Evolutionary conservation across 2,113 vertebrate genomes (phyloP), one percentile per base, ranked within the genome.

Genomic region (Aramus guarauna): DNA sequence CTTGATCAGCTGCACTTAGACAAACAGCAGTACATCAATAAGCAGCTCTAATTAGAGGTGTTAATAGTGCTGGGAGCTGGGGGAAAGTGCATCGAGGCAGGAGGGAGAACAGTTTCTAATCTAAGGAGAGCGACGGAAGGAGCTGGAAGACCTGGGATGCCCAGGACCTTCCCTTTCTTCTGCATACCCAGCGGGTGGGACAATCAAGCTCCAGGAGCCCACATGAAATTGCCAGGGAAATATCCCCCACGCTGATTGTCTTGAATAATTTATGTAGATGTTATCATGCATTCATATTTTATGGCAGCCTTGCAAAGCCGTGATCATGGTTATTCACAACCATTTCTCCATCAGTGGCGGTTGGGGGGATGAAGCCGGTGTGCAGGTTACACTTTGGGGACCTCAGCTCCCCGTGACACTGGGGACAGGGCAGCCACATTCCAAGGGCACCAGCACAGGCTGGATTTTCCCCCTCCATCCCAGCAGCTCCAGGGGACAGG

Each of bases 41-140:
- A 94, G 84, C 91, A 74, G 72, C 66, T 94, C 82, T 96, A 94
- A 96, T 97, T 97, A 96, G 79, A 92, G 75, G 73, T 94, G 95
- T 92, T 96, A 95, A 96, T 92, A 91, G 95, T 3, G 1, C 77
- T 66, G 92, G 84, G 96, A 96, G 58, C 84, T 79, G 39, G 71
- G 95, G 74, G 48, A 56, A 89, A 94, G 81, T 6, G 2, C 72
- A 27, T 9, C 5, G 15, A 87, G 74, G 75, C 77, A 66, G 85
- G 85, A 68, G 71, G 72, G 79, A 86, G 78, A 87, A 71, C 21
- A 37, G 62, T 34, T 43, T 86, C 84, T 67, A 88, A 48, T 9
- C 56, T 71, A 29, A 81, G 50, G 77, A 93, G 53, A 66, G 64
- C 0, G 4, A 75, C 4, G 6, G 85, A 79, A 93, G 85, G 85